Conservation (phyloP, 2,888 invertebrate species). For the Chalcis sispes region DNA sequence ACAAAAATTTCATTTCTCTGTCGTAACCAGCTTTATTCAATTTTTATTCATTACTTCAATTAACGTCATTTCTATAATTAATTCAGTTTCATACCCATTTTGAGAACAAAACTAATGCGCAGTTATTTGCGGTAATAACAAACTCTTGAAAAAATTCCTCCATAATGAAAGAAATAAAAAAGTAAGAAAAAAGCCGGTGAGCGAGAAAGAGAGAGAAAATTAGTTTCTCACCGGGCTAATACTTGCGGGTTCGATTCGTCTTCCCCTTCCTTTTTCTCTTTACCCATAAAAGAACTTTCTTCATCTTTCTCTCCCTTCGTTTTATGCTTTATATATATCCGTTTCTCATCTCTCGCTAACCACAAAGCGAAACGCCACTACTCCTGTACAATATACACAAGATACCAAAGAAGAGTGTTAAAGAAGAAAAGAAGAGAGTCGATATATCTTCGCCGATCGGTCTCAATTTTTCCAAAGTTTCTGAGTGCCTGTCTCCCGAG, state of each 20-base stretch:
- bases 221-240: background rate
- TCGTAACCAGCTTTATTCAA: too few relatives aligned
- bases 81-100: too few relatives aligned
- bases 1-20: too few relatives aligned
- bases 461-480: constrained; percentile 64
- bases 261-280: background rate
- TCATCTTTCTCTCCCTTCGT: background rate
- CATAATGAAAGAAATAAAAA: too few relatives aligned
- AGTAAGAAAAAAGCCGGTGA: too few relatives aligned
- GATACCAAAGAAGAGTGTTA: background rate
- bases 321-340: background rate
- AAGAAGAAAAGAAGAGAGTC: constrained; percentile 1
- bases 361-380: background rate
- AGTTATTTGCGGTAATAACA: too few relatives aligned
- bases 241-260: constrained; percentile 20
- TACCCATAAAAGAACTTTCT: constrained; percentile 4
- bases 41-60: too few relatives aligned
- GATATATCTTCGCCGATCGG: constrained; percentile 60
- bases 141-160: too few relatives aligned
- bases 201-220: constrained; percentile 11
- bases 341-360: background rate
- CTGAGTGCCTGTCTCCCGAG: constrained; percentile 54
- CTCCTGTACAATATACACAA: too few relatives aligned
- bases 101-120: too few relatives aligned
- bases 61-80: too few relatives aligned